Percentiles rank a stretch among this genome's conserved stretches.
These are phyloP conservation scores for Macroramphosus scolopax DNA, from an alignment of 2,797 vertebrate genomes.

Conservation along the genomic window DNA sequence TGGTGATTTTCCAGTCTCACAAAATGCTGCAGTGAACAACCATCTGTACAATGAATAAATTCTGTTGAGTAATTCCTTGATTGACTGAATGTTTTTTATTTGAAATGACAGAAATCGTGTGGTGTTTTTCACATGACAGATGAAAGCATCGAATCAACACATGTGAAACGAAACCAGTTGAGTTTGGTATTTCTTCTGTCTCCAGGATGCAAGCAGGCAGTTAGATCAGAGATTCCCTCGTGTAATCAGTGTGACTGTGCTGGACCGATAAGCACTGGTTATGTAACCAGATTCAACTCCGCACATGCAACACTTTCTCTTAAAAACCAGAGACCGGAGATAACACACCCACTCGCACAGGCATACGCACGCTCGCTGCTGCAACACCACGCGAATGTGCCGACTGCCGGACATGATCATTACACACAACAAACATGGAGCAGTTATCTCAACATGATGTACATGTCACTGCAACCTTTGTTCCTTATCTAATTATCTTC, in stretches of 20 bases:
- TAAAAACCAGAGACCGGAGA: conserved; percentile 24
- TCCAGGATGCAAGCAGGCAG: too few species aligned
- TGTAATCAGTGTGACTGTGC: too few species aligned
- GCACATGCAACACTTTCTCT: conserved; percentile 50
- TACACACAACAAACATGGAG: conserved; percentile 16
- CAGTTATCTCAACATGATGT: background rate
- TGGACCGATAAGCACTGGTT: conserved; percentile 38
- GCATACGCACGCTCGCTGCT: conserved; percentile 33
- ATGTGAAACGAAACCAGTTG: too few species aligned
- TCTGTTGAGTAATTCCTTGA: too few species aligned
- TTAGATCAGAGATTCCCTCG: background rate
- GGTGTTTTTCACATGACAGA: too few species aligned
- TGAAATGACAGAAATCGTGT: too few species aligned
- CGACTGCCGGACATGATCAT: conserved; percentile 16
- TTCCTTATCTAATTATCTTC: background rate
- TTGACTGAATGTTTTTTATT: too few species aligned
- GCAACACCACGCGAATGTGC: conserved; percentile 23
- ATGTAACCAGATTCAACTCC: conserved; percentile 30
- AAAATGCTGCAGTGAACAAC: too few species aligned
- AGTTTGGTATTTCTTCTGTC: too few species aligned
- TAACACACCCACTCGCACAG: conserved; percentile 49
- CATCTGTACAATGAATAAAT: too few species aligned
- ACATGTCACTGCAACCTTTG: conserved; percentile 14
- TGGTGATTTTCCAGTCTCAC: too few species aligned
- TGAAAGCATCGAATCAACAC: too few species aligned